Percentiles rank a stretch among this genome's conserved stretches.
These are phyloP conservation scores for Zonitis immaculata DNA, from an alignment of 2,888 invertebrate genomes.

Conservation along the genomic window DNA sequence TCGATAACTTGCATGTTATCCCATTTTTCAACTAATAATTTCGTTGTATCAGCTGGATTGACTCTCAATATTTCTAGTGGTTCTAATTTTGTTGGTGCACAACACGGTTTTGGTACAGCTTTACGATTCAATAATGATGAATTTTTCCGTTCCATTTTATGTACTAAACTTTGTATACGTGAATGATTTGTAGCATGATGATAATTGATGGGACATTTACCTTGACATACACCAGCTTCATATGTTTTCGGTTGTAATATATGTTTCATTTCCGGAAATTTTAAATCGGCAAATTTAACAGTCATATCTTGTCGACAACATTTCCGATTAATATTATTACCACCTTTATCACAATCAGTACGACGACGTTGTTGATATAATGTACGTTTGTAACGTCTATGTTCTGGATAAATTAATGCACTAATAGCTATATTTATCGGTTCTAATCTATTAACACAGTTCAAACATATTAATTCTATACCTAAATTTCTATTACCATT, in stretches of 20 bases:
- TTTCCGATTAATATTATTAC: conserved; percentile 50
- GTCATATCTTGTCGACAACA: conserved; percentile 65
- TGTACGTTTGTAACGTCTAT: conserved; percentile 32
- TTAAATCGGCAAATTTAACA: conserved; percentile 61
- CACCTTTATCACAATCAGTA: conserved; percentile 50
- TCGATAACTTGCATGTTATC: conserved; percentile 66
- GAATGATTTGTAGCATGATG: conserved; percentile 70
- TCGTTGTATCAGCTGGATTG: conserved; percentile 58
- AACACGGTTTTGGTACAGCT: conserved; percentile 57
- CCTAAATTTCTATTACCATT: conserved; percentile 50
- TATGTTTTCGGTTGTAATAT: conserved; percentile 65
- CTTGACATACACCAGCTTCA: conserved; percentile 68
- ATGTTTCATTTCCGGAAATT: conserved; percentile 51
- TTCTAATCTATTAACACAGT: conserved; percentile 46
- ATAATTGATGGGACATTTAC: conserved; percentile 62
- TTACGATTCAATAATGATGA: conserved; percentile 44
- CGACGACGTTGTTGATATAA: conserved; percentile 44
- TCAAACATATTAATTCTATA: conserved; percentile 54
- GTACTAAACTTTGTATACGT: conserved; percentile 62
- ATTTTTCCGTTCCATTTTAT: conserved; percentile 54
- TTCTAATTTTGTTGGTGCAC: conserved; percentile 63
- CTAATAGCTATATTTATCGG: conserved; percentile 42
- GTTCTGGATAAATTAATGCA: conserved; percentile 40
- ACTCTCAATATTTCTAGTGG: conserved; percentile 62
- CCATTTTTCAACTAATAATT: conserved; percentile 63